phyloP scores from a whole-genome alignment of 2,888 invertebrate species.

The Calephelis perditalis region DNA sequence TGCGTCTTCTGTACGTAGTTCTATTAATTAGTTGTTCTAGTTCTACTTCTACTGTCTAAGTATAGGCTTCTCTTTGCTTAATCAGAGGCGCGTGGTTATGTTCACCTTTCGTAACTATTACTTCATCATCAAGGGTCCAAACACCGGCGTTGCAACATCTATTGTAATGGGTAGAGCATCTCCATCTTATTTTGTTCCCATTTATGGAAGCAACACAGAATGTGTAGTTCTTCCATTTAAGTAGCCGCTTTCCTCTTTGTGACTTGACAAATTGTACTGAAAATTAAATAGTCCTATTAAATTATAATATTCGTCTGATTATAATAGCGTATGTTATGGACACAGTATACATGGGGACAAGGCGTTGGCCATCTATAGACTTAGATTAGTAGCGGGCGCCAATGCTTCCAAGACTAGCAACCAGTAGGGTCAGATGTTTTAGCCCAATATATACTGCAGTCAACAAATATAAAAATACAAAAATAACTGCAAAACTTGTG shows the following conservation, averaged over 20 bases:
- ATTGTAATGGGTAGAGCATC: constrained; percentile 44
- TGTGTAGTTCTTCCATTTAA: constrained; percentile 38
- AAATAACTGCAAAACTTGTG: no score
- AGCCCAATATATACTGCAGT: no score
- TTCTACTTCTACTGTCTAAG: neutral
- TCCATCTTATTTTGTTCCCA: constrained; percentile 37
- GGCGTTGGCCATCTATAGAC: no score
- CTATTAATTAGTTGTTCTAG: no score
- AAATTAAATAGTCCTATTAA: constrained; percentile 4
- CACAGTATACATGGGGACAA: no score
- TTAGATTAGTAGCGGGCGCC: no score
- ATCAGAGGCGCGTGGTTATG: constrained; percentile 25
- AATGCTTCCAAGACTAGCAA: no score
- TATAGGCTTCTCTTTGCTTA: neutral
- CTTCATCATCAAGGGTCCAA: constrained; percentile 23
- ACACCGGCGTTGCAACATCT: constrained; percentile 25
- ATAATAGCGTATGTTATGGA: no score
- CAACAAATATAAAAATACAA: no score
- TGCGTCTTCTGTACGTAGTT: no score
- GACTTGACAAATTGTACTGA: constrained; percentile 28
- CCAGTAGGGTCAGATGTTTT: no score
- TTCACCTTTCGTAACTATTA: constrained; percentile 21
- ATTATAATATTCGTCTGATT: neutral
- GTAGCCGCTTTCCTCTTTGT: constrained; percentile 35
- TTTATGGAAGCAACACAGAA: constrained; percentile 32